Percentiles rank a stretch among this genome's conserved stretches.
These are phyloP conservation scores for Tupiocoris notatus DNA, from an alignment of 2,888 invertebrate genomes.

Conservation along the genomic window DNA sequence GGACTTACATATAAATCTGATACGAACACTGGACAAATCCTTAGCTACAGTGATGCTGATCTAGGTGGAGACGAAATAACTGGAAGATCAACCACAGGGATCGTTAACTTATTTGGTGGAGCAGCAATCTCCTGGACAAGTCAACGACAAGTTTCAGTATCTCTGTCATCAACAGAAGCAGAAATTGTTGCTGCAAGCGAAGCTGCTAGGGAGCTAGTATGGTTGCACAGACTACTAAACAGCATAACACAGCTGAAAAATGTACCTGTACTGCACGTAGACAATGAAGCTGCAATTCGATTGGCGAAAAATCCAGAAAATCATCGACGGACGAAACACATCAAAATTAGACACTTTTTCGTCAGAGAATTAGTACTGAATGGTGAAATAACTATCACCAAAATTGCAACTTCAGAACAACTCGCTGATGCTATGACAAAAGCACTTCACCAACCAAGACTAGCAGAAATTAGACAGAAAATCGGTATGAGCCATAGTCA, in stretches of 20 bases:
- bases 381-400: too few relatives aligned
- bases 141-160: slow-evolving; percentile 4
- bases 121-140: not conserved
- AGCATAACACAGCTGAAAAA: too few relatives aligned
- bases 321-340: not conserved
- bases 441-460: too few relatives aligned
- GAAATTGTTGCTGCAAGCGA: too few relatives aligned
- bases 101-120: slow-evolving; percentile 1
- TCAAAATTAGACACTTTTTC: not conserved
- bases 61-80: slow-evolving; percentile 44
- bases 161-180: not conserved
- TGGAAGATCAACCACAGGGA: slow-evolving; percentile 10
- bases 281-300: too few relatives aligned
- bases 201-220: too few relatives aligned
- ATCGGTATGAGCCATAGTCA: too few relatives aligned
- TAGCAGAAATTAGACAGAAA: too few relatives aligned
- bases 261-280: too few relatives aligned
- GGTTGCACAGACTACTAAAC: too few relatives aligned
- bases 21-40: slow-evolving; percentile 27
- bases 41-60: slow-evolving; percentile 48
- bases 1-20: slow-evolving; percentile 37
- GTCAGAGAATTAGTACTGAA: not conserved
- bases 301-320: too few relatives aligned
- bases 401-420: not conserved
- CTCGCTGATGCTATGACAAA: too few relatives aligned